Evolutionary conservation across 1,140 invertebrate genomes (phyloP).

Genomic region (Drosophila arizonae): DNA sequence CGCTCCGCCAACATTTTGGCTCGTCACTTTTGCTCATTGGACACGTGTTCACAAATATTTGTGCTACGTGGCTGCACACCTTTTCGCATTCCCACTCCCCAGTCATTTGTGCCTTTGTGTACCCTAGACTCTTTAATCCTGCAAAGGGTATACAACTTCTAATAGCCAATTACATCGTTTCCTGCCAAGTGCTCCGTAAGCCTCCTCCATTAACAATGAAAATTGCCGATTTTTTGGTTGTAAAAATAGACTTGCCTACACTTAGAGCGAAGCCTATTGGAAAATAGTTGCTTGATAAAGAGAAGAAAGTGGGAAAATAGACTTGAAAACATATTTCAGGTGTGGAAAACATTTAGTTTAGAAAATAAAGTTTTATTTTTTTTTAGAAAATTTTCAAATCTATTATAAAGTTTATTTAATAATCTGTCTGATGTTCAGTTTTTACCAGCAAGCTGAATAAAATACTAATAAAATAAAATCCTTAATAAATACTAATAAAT

Average conservation of each 20-base stretch:
- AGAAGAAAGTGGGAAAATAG: too few relatives aligned
- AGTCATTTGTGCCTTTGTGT: constrained; percentile 22
- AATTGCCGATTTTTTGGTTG: neutral
- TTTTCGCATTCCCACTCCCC: constrained; percentile 19
- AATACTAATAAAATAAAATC: too few relatives aligned
- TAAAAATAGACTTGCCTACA: neutral
- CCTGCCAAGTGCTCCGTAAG: neutral
- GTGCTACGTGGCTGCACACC: constrained; percentile 75
- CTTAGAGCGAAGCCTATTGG: too few relatives aligned
- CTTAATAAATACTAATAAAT: too few relatives aligned
- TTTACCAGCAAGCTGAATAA: too few relatives aligned
- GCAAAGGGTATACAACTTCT: constrained; percentile 3
- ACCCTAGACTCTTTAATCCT: neutral
- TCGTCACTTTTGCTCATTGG: constrained; percentile 70
- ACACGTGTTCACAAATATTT: constrained; percentile 80
- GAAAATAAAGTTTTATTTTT: too few relatives aligned
- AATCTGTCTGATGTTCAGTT: too few relatives aligned
- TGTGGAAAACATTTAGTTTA: too few relatives aligned
- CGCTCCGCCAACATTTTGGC: constrained; percentile 23
- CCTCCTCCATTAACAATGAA: neutral
- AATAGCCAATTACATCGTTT: neutral
- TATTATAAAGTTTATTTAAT: too few relatives aligned
- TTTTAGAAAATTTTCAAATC: too few relatives aligned
- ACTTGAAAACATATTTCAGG: too few relatives aligned
- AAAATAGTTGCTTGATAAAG: too few relatives aligned